Conservation (phyloP, 2,113 vertebrate genomes). For the Lota lota region DNA sequence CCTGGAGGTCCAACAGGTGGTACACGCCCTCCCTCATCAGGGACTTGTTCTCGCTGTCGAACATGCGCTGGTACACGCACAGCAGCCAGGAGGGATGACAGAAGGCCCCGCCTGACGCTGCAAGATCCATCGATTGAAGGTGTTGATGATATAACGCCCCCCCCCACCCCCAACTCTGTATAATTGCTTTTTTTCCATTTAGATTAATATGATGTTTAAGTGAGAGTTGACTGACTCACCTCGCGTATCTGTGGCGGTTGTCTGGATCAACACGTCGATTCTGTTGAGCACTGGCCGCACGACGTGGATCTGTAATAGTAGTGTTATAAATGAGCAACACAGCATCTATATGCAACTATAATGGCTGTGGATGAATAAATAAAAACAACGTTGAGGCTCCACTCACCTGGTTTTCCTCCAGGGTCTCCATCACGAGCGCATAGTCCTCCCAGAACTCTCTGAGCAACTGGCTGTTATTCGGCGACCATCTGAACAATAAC, state of each 20-base stretch:
- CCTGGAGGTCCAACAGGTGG: slow-evolving; percentile 84
- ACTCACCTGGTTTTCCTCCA: slow-evolving; percentile 95
- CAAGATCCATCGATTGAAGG: slow-evolving; percentile 1
- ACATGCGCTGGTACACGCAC: slow-evolving; percentile 92
- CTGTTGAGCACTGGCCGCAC: slow-evolving; percentile 91
- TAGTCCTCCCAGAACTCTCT: slow-evolving; percentile 90
- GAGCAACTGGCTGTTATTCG: slow-evolving; percentile 69
- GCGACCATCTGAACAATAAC: slow-evolving; percentile 84
- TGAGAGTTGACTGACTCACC: slow-evolving; percentile 52
- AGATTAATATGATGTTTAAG: background rate
- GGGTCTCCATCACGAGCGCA: slow-evolving; percentile 87
- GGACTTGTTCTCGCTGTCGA: slow-evolving; percentile 93
- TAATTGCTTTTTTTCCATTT: too few species aligned
- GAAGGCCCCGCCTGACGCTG: slow-evolving; percentile 64
- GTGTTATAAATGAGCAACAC: background rate
- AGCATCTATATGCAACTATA: background rate
- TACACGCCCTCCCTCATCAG: slow-evolving; percentile 84
- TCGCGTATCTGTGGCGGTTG: slow-evolving; percentile 68
- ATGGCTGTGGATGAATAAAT: background rate
- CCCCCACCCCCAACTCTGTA: too few species aligned
- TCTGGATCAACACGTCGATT: slow-evolving; percentile 83
- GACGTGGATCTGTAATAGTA: slow-evolving; percentile 82
- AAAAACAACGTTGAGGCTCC: background rate
- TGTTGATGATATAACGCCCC: background rate
- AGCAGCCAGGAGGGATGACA: slow-evolving; percentile 89